Base-by-base conservation (phyloP, 2,888 invertebrate species). In the Cataglyphis livida region DNA sequence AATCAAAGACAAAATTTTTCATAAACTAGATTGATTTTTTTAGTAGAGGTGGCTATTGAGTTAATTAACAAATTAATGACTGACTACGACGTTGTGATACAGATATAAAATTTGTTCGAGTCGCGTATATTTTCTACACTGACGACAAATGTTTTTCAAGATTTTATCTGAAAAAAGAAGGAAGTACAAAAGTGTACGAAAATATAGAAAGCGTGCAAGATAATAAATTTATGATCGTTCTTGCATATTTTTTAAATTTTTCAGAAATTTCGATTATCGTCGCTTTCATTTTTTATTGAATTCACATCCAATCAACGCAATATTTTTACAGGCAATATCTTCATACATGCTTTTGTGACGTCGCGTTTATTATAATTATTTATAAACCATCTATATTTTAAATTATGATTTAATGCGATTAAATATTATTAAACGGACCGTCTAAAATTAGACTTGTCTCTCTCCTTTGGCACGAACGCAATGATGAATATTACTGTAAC, bases 401-500 rank as follows among this genome's bases (percentile, higher is more conserved):
- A 7, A 38, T 5, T 25, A 7, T 70, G 32, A 59, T 25, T 44
- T 41, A 28, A 6, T 10, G 7, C 9, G 3, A 1, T 70, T 70
- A 70, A 78, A 70, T 44, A 41, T 78, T 44, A 57, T 59, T 57
- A 57, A 66, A 57, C 5, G 21, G 10, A 48, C 7, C 1, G 18
- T 48, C 25, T 28, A 38, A 73, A 73, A 73, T n/a, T 28, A 48
- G 6, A 48, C 1, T 9, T 61, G 73, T n/a, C 25, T 61, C n/a
- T 15, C 48, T 35, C 2, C 25, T 57, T 12, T 41, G 32, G 10
- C 44, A 35, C 28, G 54, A 38, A 9, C 57, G 41, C 25, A 12
- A 10, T 61, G 79, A 79, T 48, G 32, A 25, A 79, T 73, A 76
- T 65, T 65, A 48, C 48, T 73, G 71, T 66, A 28, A 35, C 28